Evolutionary conservation across 2,113 vertebrate genomes (phyloP).

Genomic region (Speoplatyrhinus poulsoni): DNA sequence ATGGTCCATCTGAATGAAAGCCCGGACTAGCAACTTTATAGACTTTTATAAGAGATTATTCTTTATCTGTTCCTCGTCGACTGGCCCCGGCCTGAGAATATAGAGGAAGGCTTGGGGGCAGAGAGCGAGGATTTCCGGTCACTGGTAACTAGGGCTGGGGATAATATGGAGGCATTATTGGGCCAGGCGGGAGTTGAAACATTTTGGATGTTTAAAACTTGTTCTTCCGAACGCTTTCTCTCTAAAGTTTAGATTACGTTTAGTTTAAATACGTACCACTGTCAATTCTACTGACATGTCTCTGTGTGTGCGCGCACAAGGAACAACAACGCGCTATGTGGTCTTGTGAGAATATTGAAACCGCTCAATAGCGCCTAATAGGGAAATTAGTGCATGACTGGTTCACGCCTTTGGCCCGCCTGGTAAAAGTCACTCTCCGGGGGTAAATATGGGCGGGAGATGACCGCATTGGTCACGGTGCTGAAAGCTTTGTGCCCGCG

Average conservation of each 20-base stretch:
- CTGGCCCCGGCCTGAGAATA: constrained; percentile 47
- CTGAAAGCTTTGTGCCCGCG: constrained; percentile 81
- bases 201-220: no score
- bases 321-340: constrained; percentile 81
- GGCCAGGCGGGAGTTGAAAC: no score
- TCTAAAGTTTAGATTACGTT: no score
- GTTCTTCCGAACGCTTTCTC: no score
- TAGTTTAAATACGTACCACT: no score
- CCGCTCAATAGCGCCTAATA: constrained; percentile 82
- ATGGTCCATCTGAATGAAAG: constrained; percentile 83
- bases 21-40: constrained; percentile 67
- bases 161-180: neutral
- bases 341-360: constrained; percentile 85
- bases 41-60: constrained; percentile 76
- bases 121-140: constrained; percentile 29
- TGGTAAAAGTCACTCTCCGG: constrained; percentile 77
- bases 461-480: constrained; percentile 89
- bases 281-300: no score
- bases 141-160: constrained; percentile 34
- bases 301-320: constrained; percentile 44
- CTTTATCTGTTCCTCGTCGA: constrained; percentile 58
- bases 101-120: constrained; percentile 51
- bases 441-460: constrained; percentile 83
- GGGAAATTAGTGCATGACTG: constrained; percentile 91
- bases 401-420: constrained; percentile 82